These are phyloP conservation scores for Equus przewalskii DNA, from an alignment of 2,113 vertebrate species.

Conservation along the genomic window DNA sequence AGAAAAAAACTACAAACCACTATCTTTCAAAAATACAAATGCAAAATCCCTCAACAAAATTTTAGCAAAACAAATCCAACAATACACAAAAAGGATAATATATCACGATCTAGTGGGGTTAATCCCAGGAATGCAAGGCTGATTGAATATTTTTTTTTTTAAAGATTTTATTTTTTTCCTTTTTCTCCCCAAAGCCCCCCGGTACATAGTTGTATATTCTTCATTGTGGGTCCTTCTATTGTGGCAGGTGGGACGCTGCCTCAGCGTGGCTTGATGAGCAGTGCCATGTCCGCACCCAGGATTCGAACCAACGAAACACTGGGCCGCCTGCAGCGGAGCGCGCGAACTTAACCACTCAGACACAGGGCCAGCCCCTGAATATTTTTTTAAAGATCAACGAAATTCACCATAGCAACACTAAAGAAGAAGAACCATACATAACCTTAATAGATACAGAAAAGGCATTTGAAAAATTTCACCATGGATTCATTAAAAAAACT, in stretches of 20 bases:
- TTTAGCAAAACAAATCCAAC: background rate
- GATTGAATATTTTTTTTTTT: background rate
- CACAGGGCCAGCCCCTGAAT: no score
- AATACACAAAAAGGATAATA: background rate
- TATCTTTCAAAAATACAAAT: background rate
- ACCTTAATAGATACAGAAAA: background rate
- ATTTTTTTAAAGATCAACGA: background rate
- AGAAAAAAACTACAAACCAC: background rate
- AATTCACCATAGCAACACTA: background rate
- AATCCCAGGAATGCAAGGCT: background rate
- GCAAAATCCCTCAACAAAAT: background rate
- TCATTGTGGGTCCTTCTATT: no score
- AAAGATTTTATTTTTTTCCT: no score
- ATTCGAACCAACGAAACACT: no score
- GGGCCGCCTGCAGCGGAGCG: no score
- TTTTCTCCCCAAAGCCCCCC: no score
- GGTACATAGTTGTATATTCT: no score
- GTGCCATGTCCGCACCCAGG: no score
- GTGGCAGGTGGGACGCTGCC: no score
- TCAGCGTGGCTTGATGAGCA: no score
- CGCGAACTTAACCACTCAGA: no score
- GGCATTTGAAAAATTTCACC: background rate
- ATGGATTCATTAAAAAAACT: background rate
- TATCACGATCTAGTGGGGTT: background rate
- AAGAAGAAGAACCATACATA: background rate